Conservation (phyloP, 2,888 invertebrate genomes). For the Abrostola triplasia region DNA sequence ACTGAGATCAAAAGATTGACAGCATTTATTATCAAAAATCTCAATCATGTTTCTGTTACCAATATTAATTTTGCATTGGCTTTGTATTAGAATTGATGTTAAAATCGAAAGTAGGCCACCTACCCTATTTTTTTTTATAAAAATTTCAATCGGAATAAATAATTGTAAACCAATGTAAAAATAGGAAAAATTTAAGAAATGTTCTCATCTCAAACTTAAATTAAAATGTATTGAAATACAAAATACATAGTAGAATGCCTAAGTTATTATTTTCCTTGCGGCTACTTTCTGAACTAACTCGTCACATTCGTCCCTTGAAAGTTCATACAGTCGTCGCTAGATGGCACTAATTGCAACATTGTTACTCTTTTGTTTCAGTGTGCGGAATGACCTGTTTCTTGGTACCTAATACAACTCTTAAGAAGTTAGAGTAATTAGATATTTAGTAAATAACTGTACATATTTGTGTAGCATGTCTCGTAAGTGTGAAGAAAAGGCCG, state of each 20-base stretch:
- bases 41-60: too few relatives aligned
- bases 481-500: too few relatives aligned
- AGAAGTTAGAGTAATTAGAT: conserved; percentile 75
- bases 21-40: too few relatives aligned
- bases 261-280: too few relatives aligned
- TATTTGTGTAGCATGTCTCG: conserved; percentile 19
- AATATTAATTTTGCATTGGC: too few relatives aligned
- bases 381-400: conserved; percentile 76
- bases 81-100: too few relatives aligned
- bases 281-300: neutral
- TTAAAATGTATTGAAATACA: too few relatives aligned
- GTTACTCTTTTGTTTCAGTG: conserved; percentile 67
- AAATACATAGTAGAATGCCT: too few relatives aligned
- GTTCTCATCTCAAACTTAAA: too few relatives aligned
- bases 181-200: neutral
- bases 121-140: too few relatives aligned
- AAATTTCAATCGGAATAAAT: neutral
- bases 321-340: conserved; percentile 17
- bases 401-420: conserved; percentile 82
- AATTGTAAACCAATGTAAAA: neutral
- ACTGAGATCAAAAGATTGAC: too few relatives aligned
- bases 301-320: neutral
- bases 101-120: too few relatives aligned
- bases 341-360: conserved; percentile 39
- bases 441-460: neutral